Evolutionary conservation across 1,140 invertebrate genomes (phyloP).

Genomic region (Octopus bimaculoides): DNA sequence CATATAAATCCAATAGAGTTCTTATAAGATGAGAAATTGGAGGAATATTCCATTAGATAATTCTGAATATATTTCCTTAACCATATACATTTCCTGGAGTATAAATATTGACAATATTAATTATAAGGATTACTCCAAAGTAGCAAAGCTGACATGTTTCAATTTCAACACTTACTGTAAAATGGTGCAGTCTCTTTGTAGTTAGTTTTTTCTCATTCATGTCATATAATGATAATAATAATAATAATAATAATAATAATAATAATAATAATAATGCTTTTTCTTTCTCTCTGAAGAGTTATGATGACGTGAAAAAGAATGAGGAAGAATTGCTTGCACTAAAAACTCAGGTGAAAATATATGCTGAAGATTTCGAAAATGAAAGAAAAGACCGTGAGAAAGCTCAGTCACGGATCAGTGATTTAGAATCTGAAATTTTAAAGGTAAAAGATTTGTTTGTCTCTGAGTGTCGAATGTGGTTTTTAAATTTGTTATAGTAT

Average conservation of each 20-base stretch:
- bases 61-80: too few relatives aligned
- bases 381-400: constrained; percentile 46
- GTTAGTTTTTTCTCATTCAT: background rate
- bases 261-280: background rate
- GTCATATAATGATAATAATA: background rate
- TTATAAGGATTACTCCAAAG: too few relatives aligned
- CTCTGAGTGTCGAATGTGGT: too few relatives aligned
- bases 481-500: too few relatives aligned
- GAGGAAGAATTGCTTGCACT: constrained; percentile 38
- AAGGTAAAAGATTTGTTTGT: constrained; percentile 6
- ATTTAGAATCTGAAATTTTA: constrained; percentile 28
- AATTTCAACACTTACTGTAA: too few relatives aligned
- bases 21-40: too few relatives aligned
- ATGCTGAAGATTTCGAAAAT: constrained; percentile 51
- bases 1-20: too few relatives aligned
- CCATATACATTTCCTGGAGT: too few relatives aligned
- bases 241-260: background rate
- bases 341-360: constrained; percentile 51
- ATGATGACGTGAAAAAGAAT: constrained; percentile 13
- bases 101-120: too few relatives aligned
- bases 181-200: too few relatives aligned
- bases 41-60: too few relatives aligned
- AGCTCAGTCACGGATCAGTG: constrained; percentile 31
- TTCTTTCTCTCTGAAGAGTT: background rate
- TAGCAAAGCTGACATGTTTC: too few relatives aligned